Evolutionary conservation across 1,140 invertebrate species (phyloP).

Genomic region (Drosophila prosaltans): DNA sequence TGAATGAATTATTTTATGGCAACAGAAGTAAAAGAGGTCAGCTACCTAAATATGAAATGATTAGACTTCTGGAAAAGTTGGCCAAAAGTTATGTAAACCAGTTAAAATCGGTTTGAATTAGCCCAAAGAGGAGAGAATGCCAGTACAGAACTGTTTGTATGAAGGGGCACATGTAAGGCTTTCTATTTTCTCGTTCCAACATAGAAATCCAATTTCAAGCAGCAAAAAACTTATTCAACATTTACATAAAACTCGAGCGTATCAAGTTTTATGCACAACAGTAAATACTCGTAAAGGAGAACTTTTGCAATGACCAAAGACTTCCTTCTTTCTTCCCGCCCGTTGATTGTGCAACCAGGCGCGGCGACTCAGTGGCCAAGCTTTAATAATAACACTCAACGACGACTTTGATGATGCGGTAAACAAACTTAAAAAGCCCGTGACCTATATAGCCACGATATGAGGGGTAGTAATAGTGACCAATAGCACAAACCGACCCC

Average conservation of each 20-base stretch:
- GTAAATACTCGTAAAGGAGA: slow-evolving; percentile 55
- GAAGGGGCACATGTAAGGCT: slow-evolving; percentile 36
- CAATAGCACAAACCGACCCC: slow-evolving; percentile 35
- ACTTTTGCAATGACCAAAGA: slow-evolving; percentile 26
- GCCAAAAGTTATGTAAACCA: slow-evolving; percentile 23
- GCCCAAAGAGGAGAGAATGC: not conserved
- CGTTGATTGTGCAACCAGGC: slow-evolving; percentile 44
- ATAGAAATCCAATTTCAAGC: not conserved
- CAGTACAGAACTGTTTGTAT: not conserved
- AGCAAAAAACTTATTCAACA: slow-evolving; percentile 32
- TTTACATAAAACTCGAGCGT: slow-evolving; percentile 56
- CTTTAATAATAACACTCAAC: slow-evolving; percentile 60
- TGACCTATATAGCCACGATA: slow-evolving; percentile 59
- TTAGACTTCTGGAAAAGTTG: slow-evolving; percentile 16
- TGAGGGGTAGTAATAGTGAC: too few species aligned
- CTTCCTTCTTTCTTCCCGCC: not conserved
- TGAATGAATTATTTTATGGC: not conserved
- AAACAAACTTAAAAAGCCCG: slow-evolving; percentile 68
- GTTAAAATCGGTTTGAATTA: slow-evolving; percentile 28
- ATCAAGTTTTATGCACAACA: slow-evolving; percentile 57
- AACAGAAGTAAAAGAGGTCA: slow-evolving; percentile 11
- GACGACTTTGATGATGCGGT: slow-evolving; percentile 44
- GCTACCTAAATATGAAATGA: slow-evolving; percentile 20
- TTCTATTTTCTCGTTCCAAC: slow-evolving; percentile 9
- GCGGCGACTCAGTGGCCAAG: slow-evolving; percentile 47